These are phyloP conservation scores for Machimus rusticus DNA, from an alignment of 2,888 invertebrate species.

Conservation along the genomic window DNA sequence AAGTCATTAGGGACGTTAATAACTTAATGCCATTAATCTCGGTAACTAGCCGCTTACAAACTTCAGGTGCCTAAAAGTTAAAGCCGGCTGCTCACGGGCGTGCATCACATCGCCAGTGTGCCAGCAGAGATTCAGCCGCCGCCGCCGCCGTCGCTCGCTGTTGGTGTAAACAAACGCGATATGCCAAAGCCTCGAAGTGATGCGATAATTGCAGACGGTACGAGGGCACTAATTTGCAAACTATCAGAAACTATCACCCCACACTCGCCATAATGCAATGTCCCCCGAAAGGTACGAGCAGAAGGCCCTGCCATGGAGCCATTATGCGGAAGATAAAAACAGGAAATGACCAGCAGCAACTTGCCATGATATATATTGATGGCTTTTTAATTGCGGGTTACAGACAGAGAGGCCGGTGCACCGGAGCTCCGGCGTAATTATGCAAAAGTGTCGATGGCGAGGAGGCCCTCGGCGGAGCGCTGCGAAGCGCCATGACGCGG, in stretches of 20 bases:
- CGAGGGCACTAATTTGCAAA: conserved; percentile 47
- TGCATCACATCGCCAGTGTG: neutral
- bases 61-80: neutral
- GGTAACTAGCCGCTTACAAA: neutral
- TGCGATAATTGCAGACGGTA: conserved; percentile 46
- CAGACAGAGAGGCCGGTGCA: conserved; percentile 16
- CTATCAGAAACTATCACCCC: conserved; percentile 48
- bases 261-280: conserved; percentile 43
- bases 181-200: conserved; percentile 42
- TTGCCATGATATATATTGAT: conserved; percentile 47
- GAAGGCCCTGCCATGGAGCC: conserved; percentile 38
- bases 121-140: neutral
- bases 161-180: conserved; percentile 46
- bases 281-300: conserved; percentile 18
- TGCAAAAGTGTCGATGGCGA: conserved; percentile 39
- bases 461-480: neutral
- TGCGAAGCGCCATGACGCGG: conserved; percentile 25
- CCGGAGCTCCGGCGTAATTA: neutral
- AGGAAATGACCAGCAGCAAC: conserved; percentile 44
- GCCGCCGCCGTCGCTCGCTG: neutral
- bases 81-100: neutral
- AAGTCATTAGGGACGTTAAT: conserved; percentile 14
- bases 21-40: conserved; percentile 32
- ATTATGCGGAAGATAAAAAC: conserved; percentile 45
- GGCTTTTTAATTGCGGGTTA: conserved; percentile 46